Percentiles rank a stretch among this genome's conserved stretches.
Evolutionary conservation across 2,113 vertebrate genomes (phyloP).

Genomic region (Cariama cristata): DNA sequence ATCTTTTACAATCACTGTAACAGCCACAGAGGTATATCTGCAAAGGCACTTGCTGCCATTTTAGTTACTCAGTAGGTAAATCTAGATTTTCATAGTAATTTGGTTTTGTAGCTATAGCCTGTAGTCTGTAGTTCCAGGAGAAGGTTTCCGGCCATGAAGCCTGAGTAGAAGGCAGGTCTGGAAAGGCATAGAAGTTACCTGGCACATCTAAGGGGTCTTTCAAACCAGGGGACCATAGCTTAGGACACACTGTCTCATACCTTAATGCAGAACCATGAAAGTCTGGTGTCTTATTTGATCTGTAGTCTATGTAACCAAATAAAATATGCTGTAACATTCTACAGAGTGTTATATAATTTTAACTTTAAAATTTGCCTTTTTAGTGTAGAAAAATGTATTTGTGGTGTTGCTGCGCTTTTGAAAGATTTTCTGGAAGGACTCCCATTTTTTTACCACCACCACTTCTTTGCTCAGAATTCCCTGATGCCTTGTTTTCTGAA

Average conservation of each 20-base stretch:
- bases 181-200: neutral
- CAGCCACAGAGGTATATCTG: neutral
- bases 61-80: neutral
- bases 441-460: neutral
- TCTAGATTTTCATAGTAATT: neutral
- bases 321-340: neutral
- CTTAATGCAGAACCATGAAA: neutral
- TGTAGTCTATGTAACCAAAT: neutral
- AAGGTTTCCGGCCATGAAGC: neutral
- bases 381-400: neutral
- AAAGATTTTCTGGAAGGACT: neutral
- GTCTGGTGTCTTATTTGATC: neutral
- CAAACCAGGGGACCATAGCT: neutral
- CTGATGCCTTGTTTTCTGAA: neutral
- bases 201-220: neutral
- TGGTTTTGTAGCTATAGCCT: neutral
- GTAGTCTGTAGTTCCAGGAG: neutral
- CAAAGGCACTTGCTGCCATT: neutral
- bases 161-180: neutral
- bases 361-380: neutral
- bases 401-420: neutral
- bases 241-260: neutral
- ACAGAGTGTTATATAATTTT: neutral
- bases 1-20: neutral
- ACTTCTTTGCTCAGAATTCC: neutral